phyloP scores from a whole-genome alignment of 1,140 invertebrate species.

The Trichoplusia ni region DNA sequence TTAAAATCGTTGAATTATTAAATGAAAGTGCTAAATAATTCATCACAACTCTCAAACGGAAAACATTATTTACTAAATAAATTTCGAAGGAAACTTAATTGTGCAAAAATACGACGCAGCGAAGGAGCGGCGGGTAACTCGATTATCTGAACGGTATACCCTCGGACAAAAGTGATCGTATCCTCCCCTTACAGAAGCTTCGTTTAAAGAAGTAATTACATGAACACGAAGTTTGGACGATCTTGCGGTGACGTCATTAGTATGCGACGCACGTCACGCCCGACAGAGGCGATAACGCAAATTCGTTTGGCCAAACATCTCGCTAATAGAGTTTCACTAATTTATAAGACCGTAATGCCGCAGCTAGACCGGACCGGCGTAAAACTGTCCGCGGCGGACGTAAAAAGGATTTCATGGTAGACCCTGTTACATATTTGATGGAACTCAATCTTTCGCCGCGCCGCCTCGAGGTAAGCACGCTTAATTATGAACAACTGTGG shows the following conservation, averaged over 20 bases:
- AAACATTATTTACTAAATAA: slow-evolving; percentile 32
- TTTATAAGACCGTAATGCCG: slow-evolving; percentile 78
- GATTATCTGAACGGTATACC: slow-evolving; percentile 57
- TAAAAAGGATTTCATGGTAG: slow-evolving; percentile 77
- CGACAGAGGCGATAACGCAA: slow-evolving; percentile 78
- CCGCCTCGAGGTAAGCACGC: slow-evolving; percentile 55
- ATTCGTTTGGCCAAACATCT: slow-evolving; percentile 80
- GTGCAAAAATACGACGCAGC: slow-evolving; percentile 40
- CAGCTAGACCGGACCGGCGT: slow-evolving; percentile 63
- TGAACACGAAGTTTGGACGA: slow-evolving; percentile 64
- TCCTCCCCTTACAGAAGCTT: slow-evolving; percentile 54
- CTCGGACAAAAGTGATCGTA: slow-evolving; percentile 59
- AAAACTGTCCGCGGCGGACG: slow-evolving; percentile 73
- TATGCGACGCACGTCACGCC: slow-evolving; percentile 68
- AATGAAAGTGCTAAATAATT: slow-evolving; percentile 20
- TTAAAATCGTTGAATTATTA: slow-evolving; percentile 9
- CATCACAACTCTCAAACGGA: slow-evolving; percentile 10
- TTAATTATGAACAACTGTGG: slow-evolving; percentile 73
- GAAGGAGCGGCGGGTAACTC: slow-evolving; percentile 51
- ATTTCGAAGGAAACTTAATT: slow-evolving; percentile 38
- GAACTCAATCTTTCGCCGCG: slow-evolving; percentile 66
- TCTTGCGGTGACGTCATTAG: slow-evolving; percentile 60
- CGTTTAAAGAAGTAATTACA: slow-evolving; percentile 79
- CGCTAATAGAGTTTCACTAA: slow-evolving; percentile 81
- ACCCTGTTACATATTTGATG: slow-evolving; percentile 77